Evolutionary conservation across 92 coral and sea anemone genomes (phyloP).

Genomic region (Montipora capitata): DNA sequence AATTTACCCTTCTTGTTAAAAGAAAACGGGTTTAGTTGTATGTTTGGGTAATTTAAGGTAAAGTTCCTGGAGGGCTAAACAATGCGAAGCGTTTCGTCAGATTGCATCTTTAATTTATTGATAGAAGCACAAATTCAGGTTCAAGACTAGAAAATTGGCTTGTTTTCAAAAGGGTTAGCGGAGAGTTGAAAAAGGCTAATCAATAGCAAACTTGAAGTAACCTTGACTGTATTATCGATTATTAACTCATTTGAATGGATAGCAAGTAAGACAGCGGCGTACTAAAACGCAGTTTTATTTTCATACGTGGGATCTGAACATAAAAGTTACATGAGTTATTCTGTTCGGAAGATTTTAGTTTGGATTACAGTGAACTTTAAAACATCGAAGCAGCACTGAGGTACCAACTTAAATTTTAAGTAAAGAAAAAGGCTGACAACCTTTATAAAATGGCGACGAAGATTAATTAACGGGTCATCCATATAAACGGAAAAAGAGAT

Average conservation of each 20-base stretch:
- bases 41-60: slow-evolving; percentile 20
- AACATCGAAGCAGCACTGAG: not conserved
- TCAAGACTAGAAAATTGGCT: slow-evolving; percentile 53
- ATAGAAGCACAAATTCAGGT: slow-evolving; percentile 20
- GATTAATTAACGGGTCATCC: too few relatives aligned
- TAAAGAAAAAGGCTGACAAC: not conserved
- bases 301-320: not conserved
- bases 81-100: slow-evolving; percentile 19
- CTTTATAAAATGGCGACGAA: too few relatives aligned
- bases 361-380: not conserved
- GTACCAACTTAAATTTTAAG: not conserved
- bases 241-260: not conserved
- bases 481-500: not conserved
- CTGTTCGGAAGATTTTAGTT: not conserved
- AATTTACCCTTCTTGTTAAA: not conserved
- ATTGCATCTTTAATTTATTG: slow-evolving; percentile 12
- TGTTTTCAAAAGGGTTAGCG: slow-evolving; percentile 25
- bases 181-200: slow-evolving; percentile 23
- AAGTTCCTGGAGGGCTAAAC: slow-evolving; percentile 4
- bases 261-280: not conserved
- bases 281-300: not conserved
- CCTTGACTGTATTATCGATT: not conserved
- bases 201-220: slow-evolving; percentile 19
- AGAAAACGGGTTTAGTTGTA: not conserved
- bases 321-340: not conserved